Evolutionary conservation across 2,113 vertebrate genomes (phyloP), one percentile per base, ranked within the genome.

Genomic region (Hydrochoerus hydrochaeris): DNA sequence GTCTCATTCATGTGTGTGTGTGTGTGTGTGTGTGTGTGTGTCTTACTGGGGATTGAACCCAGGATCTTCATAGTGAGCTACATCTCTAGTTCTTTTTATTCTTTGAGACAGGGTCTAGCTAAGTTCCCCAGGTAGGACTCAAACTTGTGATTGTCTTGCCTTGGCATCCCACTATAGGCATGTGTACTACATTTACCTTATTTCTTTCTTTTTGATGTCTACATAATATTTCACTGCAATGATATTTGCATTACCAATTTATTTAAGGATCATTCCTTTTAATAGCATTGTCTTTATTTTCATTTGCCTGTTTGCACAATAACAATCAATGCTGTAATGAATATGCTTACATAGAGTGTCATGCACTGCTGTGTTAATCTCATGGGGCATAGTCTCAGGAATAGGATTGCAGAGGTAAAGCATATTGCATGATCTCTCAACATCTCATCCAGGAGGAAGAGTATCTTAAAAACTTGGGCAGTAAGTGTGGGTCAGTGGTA

Each of bases 141-240:
- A 20, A 80, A 4, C 46, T 35, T 35, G 49, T 52, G 32, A 54
- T 35, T 14, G 28, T 80, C 49, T 32, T 54, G 49, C 77, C 16
- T 54, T 17, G 49, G 77, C 49, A 19, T 80, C 17, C 49, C 49
- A 52, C 35, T 80, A 80, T 26, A 80, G 30, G 30, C 28, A 35
- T 35, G 28, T 49, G 12, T 32, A 80, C 17, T 19, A 54, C 4
- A 3, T 16, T 54, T 54, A 8, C 35, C 78, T 32, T 41, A 67
- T 58, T 90, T 93, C 32, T 69, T 91, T 85, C 44, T 93, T 94
- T 91, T 92, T 73, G 35, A 69, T 78, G 28, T 67, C 63, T 85
- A 69, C 17, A 49, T 94, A 93, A 44, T 80, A 96, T 89, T 75
- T 75, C 30, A 95, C 8, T 32, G 14, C 32, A 60, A 10, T 91